Evolutionary conservation across 1,140 invertebrate genomes (phyloP).

Genomic region (Drosophila kohkoa): DNA sequence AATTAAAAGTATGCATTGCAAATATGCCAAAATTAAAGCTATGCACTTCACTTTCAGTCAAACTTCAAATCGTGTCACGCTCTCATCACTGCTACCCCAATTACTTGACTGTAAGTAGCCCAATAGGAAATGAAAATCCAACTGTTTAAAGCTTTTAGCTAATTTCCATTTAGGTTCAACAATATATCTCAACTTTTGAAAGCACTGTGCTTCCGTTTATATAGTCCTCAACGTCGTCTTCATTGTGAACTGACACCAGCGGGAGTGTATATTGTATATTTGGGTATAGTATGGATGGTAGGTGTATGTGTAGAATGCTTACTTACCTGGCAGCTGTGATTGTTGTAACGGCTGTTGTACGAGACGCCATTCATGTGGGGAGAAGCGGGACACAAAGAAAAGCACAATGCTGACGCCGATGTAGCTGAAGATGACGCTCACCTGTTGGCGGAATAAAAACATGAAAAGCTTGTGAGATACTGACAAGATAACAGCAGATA

Average conservation of each 20-base stretch:
- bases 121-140: constrained; percentile 13
- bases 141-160: constrained; percentile 34
- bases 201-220: constrained; percentile 5
- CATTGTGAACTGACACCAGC: neutral
- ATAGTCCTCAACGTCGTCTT: neutral
- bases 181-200: constrained; percentile 32
- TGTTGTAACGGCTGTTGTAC: constrained; percentile 83
- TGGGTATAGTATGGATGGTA: neutral
- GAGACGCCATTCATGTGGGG: constrained; percentile 96
- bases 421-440: constrained; percentile 98
- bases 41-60: neutral
- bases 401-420: constrained; percentile 98
- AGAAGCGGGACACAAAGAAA: constrained; percentile 97
- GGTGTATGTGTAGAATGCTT: too few relatives aligned
- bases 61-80: neutral
- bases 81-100: neutral
- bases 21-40: too few relatives aligned
- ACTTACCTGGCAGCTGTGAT: constrained; percentile 85
- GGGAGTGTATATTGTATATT: neutral
- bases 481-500: constrained; percentile 29
- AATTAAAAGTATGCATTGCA: too few relatives aligned
- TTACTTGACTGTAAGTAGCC: neutral
- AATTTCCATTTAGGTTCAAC: constrained; percentile 35
- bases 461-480: constrained; percentile 57
- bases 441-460: constrained; percentile 85